Evolutionary conservation across 2,888 invertebrate species (phyloP), one percentile per base, ranked within the genome.

Genomic region (Coleophora deauratella): DNA sequence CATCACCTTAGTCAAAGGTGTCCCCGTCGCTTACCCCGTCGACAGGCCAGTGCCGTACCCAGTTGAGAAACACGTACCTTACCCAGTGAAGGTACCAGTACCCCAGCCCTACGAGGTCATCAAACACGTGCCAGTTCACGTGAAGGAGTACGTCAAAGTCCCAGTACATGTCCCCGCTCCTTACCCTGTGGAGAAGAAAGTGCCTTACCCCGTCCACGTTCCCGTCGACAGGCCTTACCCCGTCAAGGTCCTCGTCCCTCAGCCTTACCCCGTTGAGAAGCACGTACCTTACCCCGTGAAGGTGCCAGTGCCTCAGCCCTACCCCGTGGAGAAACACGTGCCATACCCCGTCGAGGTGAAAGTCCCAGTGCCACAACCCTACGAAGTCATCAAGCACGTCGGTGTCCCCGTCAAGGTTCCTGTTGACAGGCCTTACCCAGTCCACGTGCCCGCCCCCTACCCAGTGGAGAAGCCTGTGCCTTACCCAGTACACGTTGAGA

Each of bases 191-290:
- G 93, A 93, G 75, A 93, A 91, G 84, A 89, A 89, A 64, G 90
- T 93, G 39, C 91, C 91, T 47, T 90, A 90, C 60, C 92, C 92
- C 52, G 88, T 88, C 41, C 87, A 88, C 56, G 91, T 92, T 41
- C 91, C 89, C 58, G 92, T 93, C 52, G 92, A 92, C 72, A 90
- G 91, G 71, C 93, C 93, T 44, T 90, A 90, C 72, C 92, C 93
- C 62, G 93, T 93, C 57, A 93, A 93, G 79, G 93, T 93, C 41
- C 82, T 88, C 42, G 93, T 93, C 42, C 92, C 93, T 45, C 92
- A 92, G 59, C 93, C 93, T 54, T 93, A 93, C 79, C 93, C 93
- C 50, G 93, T 93, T 12, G 92, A 92, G 73, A 93, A 92, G 72
- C 89, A 90, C 66, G 73, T 93, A 10, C 93, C 90, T 30, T 88